A percentile compares a stretch with the other conserved stretches of the same genome.
phyloP scores from a whole-genome alignment of 2,113 vertebrate species.

The Formicarius rufipectus region DNA sequence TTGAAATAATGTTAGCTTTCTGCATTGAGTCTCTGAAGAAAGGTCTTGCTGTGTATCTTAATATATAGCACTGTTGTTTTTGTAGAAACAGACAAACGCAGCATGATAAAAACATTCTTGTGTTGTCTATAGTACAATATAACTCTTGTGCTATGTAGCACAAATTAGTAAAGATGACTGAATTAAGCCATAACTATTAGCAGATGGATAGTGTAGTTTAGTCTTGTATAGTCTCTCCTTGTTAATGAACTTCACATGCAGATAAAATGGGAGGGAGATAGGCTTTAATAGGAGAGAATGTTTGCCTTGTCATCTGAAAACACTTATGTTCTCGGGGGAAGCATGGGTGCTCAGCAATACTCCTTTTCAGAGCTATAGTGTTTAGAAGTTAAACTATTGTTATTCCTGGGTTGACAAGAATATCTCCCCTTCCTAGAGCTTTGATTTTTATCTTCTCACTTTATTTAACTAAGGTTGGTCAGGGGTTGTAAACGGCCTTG shows the following conservation, averaged over 20 bases:
- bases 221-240: background rate
- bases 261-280: background rate
- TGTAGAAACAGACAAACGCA: background rate
- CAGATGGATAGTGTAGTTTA: constrained; percentile 9
- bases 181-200: background rate
- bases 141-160: background rate
- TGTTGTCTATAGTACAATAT: background rate
- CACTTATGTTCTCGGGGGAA: background rate
- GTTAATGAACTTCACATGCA: constrained; percentile 5
- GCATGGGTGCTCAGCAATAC: background rate
- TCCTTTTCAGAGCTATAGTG: background rate
- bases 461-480: constrained; percentile 10
- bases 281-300: background rate
- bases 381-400: background rate
- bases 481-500: background rate
- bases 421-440: background rate
- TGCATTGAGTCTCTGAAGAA: background rate
- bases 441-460: constrained; percentile 8
- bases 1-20: background rate
- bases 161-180: background rate
- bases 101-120: background rate
- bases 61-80: background rate
- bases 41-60: background rate
- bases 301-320: constrained; percentile 19
- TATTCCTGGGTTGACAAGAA: background rate